These are phyloP conservation scores for Siderastrea radians DNA, from an alignment of 92 coral and sea anemone species.

Conservation along the genomic window DNA sequence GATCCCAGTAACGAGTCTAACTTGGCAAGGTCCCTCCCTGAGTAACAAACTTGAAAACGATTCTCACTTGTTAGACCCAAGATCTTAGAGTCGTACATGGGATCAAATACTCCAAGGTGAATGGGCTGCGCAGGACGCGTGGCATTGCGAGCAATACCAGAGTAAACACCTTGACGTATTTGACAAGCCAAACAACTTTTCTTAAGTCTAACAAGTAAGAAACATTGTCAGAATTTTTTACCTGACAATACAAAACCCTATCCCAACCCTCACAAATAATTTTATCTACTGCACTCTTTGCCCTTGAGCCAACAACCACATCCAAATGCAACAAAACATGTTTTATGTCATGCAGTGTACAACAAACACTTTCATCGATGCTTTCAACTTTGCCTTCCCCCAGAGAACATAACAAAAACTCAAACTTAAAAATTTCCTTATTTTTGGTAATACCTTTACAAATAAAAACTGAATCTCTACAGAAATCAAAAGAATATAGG, in stretches of 20 bases:
- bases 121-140: conserved; percentile 29
- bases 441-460: conserved; percentile 2
- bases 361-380: neutral
- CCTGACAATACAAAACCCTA: conserved; percentile 5
- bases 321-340: conserved; percentile 6
- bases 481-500: neutral
- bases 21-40: too few species aligned
- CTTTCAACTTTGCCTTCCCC: conserved; percentile 22
- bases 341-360: neutral
- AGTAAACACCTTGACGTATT: conserved; percentile 24
- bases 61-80: too few species aligned
- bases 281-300: neutral
- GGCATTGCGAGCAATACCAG: conserved; percentile 21
- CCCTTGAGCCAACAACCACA: conserved; percentile 5
- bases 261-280: conserved; percentile 5
- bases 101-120: conserved; percentile 11
- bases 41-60: too few species aligned
- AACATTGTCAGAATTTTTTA: neutral
- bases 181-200: conserved; percentile 25
- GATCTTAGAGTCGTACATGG: conserved; percentile 8
- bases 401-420: conserved; percentile 3
- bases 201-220: conserved; percentile 14
- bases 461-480: too few species aligned
- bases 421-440: conserved; percentile 12
- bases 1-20: too few species aligned